Conservation (phyloP, 2,113 vertebrate genomes). For the Percina caprodes region DNA sequence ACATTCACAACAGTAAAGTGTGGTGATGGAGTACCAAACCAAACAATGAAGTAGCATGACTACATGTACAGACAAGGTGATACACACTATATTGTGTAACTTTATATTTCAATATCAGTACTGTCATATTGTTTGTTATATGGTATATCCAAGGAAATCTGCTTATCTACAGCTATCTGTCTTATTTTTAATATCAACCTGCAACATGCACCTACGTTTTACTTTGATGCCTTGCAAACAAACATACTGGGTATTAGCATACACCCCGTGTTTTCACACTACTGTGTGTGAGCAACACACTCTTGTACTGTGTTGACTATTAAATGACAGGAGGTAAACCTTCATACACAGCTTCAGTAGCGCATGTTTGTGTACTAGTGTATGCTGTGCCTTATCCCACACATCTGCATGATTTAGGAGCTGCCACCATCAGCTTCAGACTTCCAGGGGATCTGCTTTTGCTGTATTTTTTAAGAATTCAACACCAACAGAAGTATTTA, state of each 20-base stretch:
- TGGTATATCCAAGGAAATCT: background rate
- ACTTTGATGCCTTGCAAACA: background rate
- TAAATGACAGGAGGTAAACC: conserved; percentile 25
- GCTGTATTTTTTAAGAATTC: background rate
- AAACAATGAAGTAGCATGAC: background rate
- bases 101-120: background rate
- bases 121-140: background rate
- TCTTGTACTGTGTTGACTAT: conserved; percentile 21
- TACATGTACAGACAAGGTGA: background rate
- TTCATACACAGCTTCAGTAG: conserved; percentile 12
- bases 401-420: conserved; percentile 14
- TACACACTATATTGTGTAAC: background rate
- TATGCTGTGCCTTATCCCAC: conserved; percentile 12
- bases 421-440: background rate
- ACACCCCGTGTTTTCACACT: conserved; percentile 18
- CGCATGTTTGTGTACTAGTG: conserved; percentile 12
- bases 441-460: background rate
- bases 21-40: background rate
- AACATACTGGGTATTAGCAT: conserved; percentile 16
- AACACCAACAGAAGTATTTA: background rate
- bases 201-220: background rate
- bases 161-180: background rate
- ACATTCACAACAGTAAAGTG: background rate
- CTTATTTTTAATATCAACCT: background rate
- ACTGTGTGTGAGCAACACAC: background rate